Conservation (phyloP, 1,140 invertebrate species). For the Tachypleus tridentatus region DNA sequence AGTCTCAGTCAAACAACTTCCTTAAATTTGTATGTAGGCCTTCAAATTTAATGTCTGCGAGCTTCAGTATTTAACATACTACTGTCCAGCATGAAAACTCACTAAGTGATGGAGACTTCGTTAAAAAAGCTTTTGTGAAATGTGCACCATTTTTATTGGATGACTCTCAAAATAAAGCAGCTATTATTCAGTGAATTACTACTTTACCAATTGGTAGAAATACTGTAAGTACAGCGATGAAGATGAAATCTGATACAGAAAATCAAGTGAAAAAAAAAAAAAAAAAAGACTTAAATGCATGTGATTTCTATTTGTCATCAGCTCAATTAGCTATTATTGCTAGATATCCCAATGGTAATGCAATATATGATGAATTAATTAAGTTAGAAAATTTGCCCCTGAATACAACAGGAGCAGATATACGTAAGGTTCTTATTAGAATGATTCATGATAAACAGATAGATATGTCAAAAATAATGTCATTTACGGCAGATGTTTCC, state of each 20-base stretch:
- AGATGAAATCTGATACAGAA: not conserved
- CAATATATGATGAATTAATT: constrained; percentile 1
- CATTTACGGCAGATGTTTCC: no score
- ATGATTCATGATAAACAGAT: not conserved
- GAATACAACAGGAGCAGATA: not conserved
- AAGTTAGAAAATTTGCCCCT: not conserved
- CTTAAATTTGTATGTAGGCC: not conserved
- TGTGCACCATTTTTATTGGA: constrained; percentile 1
- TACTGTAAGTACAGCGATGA: not conserved
- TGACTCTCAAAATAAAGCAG: not conserved
- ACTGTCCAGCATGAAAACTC: not conserved
- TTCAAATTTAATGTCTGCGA: no score
- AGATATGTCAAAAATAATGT: not conserved
- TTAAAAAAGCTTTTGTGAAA: no score
- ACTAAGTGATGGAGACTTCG: no score
- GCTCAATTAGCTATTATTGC: no score
- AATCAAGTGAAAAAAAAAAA: no score
- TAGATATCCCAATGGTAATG: not conserved
- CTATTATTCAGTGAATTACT: constrained; percentile 1
- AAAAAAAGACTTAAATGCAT: constrained; percentile 1
- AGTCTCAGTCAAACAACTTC: not conserved
- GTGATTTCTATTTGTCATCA: not conserved
- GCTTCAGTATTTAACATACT: not conserved
- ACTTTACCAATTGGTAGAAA: not conserved
- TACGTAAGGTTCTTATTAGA: constrained; percentile 1